Base-by-base conservation (phyloP, 1,140 invertebrate genomes). In the Solenopsis fugax region DNA sequence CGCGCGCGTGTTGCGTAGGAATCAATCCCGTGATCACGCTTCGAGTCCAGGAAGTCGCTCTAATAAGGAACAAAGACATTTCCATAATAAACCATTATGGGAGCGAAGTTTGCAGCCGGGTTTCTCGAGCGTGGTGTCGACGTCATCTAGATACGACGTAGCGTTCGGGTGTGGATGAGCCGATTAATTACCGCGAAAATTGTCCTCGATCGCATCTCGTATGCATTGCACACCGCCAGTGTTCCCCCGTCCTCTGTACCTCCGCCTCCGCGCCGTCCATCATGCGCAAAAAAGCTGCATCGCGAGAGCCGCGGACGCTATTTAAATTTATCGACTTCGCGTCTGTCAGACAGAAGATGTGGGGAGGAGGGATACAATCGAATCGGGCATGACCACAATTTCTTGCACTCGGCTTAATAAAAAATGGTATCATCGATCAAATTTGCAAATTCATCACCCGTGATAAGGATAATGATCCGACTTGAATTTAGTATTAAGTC, bases 31-130 rank as follows among this genome's bases (percentile, higher is more conserved):
- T 52, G 71, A 54, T n/a, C 71, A 34, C 75, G 75, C 56, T 37
- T 45, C 60, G 60, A 80, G 45, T 81, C 48, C 76, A 64, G 89
- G 89, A 91, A 90, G 89, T 82, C 87, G 72, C 67, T 62, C 89
- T 81, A 91, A 91, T 90, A 86, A 91, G 89, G 89, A 91, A 91
- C 89, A 85, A 91, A 88, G 89, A 90, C 82, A 91, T 91, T 90
- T 91, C 89, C 89, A 91, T 91, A 90, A 91, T 91, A 60, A 90
- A 73, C 65, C 48, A 82, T 91, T 91, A 90, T 73, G 64, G 29
- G 29, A 13, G 77, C 13, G 21, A 13, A 41, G 56, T 41, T 62
- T 34, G 76, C 62, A 60, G 56, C 34, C 69, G 62, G 12, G 48
- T 85, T 76, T 89, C 69, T 77, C 86, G 76, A 80, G 60, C 21